phyloP scores from a whole-genome alignment of 1,140 invertebrate species.

The Drosophila micromelanica region DNA sequence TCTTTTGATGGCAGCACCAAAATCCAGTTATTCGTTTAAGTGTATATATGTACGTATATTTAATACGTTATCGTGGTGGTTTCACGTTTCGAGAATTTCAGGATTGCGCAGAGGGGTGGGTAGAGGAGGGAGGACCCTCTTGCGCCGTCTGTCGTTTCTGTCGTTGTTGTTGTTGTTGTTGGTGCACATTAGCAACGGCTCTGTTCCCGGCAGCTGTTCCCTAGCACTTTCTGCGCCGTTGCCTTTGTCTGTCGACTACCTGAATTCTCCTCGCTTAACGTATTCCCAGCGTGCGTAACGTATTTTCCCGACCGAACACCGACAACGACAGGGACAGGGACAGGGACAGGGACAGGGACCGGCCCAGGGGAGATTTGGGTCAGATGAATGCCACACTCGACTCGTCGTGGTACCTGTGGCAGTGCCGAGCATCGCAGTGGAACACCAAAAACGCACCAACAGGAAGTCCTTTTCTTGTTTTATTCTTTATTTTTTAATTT shows the following conservation, averaged over 20 bases:
- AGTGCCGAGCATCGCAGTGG: constrained; percentile 50
- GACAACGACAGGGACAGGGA: constrained; percentile 22
- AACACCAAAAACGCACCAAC: constrained; percentile 44
- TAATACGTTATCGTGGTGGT: constrained; percentile 51
- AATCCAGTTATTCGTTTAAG: not conserved
- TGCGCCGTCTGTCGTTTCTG: constrained; percentile 17
- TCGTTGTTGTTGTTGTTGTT: constrained; percentile 7
- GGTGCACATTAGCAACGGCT: constrained; percentile 53
- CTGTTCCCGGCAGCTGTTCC: constrained; percentile 66
- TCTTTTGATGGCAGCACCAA: not conserved
- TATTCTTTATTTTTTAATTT: constrained; percentile 49
- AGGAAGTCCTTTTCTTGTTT: constrained; percentile 59
- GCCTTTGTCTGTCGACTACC: constrained; percentile 50
- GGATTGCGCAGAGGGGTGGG: constrained; percentile 2
- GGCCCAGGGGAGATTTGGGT: constrained; percentile 52
- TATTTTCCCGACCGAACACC: constrained; percentile 36
- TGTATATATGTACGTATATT: constrained; percentile 4
- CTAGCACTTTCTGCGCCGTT: constrained; percentile 45
- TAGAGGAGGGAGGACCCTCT: constrained; percentile 37
- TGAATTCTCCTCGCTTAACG: constrained; percentile 35
- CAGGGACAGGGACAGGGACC: constrained; percentile 16
- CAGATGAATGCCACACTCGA: constrained; percentile 20
- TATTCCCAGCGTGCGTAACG: constrained; percentile 59
- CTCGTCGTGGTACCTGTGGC: constrained; percentile 55
- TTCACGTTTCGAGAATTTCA: constrained; percentile 65